These are phyloP conservation scores for Theonella swinhoei DNA, from an alignment of 37 sponge, comb jelly and placozoan genomes.

Conservation along the genomic window DNA sequence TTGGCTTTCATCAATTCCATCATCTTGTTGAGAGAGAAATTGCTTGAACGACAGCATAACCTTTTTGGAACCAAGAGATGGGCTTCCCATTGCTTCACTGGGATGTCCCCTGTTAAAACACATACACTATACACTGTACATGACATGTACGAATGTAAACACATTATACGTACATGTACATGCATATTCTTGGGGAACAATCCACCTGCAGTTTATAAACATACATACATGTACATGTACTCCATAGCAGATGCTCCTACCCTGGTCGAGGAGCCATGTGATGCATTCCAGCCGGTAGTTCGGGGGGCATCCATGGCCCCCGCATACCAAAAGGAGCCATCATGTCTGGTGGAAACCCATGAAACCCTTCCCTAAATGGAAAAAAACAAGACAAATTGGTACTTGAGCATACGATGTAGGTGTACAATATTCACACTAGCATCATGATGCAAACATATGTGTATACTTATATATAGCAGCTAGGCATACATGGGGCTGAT, in stretches of 20 bases:
- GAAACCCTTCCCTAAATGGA: not conserved
- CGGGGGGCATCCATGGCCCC: conserved; percentile 27
- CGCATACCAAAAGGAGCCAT: conserved; percentile 57
- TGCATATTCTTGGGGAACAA: too few species aligned
- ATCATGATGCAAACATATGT: too few species aligned
- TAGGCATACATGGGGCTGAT: too few species aligned
- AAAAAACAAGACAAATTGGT: too few species aligned
- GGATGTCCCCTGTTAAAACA: not conserved
- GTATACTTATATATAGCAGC: too few species aligned
- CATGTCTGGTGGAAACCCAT: conserved; percentile 34
- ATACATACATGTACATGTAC: too few species aligned
- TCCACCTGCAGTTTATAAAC: too few species aligned
- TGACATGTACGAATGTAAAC: not conserved
- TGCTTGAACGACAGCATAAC: conserved; percentile 88
- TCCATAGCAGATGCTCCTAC: too few species aligned
- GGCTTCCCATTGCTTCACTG: not conserved
- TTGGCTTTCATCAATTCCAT: conserved; percentile 83
- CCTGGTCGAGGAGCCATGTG: conserved; percentile 12
- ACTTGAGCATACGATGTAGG: too few species aligned
- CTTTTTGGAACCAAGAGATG: conserved; percentile 33
- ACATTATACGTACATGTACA: too few species aligned
- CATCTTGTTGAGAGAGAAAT: conserved; percentile 81
- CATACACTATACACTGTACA: not conserved
- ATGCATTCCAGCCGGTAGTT: not conserved
- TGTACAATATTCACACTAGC: too few species aligned